These are phyloP conservation scores for Thomomys bottae DNA, from an alignment of 2,113 vertebrate genomes.

Conservation along the genomic window DNA sequence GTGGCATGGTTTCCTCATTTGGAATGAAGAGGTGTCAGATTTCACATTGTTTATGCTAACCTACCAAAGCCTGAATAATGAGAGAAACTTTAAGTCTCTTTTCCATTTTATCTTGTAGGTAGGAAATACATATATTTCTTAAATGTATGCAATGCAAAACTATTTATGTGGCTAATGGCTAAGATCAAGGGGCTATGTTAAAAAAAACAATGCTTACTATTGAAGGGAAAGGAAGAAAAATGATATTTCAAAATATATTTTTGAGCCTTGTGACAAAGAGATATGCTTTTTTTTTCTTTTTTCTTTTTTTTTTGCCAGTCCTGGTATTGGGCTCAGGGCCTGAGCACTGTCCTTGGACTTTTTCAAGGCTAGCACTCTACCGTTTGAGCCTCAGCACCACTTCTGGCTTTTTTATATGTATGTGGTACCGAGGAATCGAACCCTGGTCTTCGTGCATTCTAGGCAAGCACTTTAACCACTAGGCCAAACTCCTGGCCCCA, in stretches of 20 bases:
- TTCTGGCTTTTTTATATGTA: no score
- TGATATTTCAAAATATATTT: background rate
- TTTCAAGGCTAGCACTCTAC: no score
- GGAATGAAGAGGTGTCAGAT: constrained; percentile 23
- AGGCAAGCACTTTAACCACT: no score
- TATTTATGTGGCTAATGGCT: background rate
- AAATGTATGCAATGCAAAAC: background rate
- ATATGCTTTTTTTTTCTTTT: no score
- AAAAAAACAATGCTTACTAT: background rate
- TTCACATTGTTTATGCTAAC: constrained; percentile 3
- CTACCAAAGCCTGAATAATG: background rate
- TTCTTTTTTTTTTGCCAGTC: no score
- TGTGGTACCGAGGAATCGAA: no score
- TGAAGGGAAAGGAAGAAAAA: background rate
- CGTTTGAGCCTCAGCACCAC: no score
- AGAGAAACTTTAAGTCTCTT: background rate
- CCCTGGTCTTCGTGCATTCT: no score
- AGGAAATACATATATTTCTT: background rate
- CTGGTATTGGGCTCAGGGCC: no score
- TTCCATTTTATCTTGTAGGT: background rate
- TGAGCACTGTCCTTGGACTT: no score
- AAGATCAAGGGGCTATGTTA: background rate
- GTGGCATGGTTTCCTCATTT: background rate
- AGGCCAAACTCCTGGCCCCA: no score
- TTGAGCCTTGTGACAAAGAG: background rate